Percentiles rank a stretch among this genome's conserved stretches.
phyloP scores from a whole-genome alignment of 2,797 vertebrate genomes.

The Saxicola maurus region DNA sequence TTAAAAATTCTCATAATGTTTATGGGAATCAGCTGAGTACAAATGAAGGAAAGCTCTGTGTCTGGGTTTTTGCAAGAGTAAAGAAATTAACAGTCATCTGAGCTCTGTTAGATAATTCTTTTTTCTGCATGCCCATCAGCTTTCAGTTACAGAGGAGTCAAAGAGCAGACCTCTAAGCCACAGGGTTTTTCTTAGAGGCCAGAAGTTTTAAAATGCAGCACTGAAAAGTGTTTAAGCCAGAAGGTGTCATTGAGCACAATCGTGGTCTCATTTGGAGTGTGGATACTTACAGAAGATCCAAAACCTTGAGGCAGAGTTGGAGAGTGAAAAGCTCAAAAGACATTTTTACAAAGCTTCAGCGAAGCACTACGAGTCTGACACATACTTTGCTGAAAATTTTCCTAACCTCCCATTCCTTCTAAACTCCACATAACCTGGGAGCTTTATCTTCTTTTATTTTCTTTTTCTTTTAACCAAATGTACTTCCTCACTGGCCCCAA shows the following conservation, averaged over 20 bases:
- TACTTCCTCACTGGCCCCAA: not conserved
- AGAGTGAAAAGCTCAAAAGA: not conserved
- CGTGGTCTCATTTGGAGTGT: fast-evolving
- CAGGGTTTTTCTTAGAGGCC: not conserved
- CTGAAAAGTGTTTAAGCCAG: not conserved
- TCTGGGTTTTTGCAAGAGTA: not conserved
- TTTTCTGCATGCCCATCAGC: fast-evolving
- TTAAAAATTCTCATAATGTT: not conserved
- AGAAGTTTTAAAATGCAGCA: not conserved
- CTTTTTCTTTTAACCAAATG: not conserved
- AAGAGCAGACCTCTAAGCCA: not conserved
- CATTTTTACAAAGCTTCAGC: not conserved
- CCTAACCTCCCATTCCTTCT: not conserved
- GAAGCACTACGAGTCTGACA: not conserved
- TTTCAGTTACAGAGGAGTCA: not conserved
- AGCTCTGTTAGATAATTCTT: not conserved
- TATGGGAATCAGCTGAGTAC: not conserved
- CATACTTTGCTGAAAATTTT: not conserved
- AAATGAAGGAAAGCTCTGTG: not conserved
- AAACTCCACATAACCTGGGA: not conserved
- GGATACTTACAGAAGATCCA: not conserved
- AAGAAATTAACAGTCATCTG: not conserved
- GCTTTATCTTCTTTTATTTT: not conserved
- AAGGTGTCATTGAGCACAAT: not conserved
- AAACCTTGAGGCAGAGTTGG: not conserved